Conservation (phyloP, 1,140 invertebrate genomes). For the Ephestia elutella region DNA sequence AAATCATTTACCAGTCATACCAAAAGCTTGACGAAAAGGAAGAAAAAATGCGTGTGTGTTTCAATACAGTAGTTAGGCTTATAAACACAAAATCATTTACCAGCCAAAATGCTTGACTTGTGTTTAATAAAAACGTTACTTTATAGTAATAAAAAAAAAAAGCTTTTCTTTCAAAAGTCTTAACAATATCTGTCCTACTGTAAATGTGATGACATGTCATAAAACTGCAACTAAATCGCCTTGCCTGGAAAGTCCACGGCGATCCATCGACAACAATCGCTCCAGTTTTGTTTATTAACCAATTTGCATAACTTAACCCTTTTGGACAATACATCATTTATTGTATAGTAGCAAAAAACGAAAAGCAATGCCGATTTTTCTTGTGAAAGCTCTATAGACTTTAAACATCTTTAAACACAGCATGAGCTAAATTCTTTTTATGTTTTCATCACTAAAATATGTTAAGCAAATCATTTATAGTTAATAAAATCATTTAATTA, state of each 20-base stretch:
- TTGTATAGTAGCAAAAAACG: constrained; percentile 11
- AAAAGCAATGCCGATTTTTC: constrained; percentile 33
- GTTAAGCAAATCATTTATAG: no score
- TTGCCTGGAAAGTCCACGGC: constrained; percentile 22
- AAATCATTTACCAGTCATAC: no score
- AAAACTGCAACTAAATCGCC: background rate
- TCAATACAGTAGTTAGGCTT: no score
- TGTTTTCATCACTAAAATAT: background rate
- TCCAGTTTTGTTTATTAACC: constrained; percentile 35
- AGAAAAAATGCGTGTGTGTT: no score
- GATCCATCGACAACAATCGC: background rate
- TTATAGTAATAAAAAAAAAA: background rate
- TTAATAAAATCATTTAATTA: no score
- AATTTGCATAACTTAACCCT: constrained; percentile 71
- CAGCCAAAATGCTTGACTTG: no score
- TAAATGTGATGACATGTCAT: background rate
- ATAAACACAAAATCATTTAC: no score
- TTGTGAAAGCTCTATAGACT: constrained; percentile 30
- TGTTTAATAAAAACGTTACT: no score
- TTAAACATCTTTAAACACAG: background rate
- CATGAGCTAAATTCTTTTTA: background rate
- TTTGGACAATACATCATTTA: constrained; percentile 32
- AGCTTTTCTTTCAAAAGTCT: background rate
- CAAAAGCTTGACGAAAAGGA: no score
- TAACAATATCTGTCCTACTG: background rate